Evolutionary conservation across 2,113 vertebrate species (phyloP).

Genomic region (Galbula dea): DNA sequence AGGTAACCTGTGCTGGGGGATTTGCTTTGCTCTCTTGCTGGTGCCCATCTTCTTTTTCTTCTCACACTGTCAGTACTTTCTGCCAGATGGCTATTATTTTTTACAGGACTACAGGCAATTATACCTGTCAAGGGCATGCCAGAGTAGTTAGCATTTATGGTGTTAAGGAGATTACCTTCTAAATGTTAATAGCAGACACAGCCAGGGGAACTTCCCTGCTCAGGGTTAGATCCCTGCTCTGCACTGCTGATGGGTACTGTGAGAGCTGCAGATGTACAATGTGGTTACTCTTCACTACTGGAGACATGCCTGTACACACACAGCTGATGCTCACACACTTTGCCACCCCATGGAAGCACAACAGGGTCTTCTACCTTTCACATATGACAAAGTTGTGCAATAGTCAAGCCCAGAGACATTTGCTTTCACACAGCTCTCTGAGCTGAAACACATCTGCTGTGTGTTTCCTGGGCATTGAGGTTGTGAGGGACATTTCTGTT

Average conservation of each 20-base stretch:
- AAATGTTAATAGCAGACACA: slow-evolving; percentile 42
- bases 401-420: background rate
- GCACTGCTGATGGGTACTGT: background rate
- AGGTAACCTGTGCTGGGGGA: background rate
- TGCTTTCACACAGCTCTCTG: background rate
- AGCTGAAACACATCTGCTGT: background rate
- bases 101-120: slow-evolving; percentile 51
- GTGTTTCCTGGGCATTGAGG: background rate
- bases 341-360: background rate
- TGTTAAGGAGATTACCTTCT: slow-evolving; percentile 47
- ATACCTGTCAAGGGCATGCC: slow-evolving; percentile 48
- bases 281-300: background rate
- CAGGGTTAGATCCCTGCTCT: background rate
- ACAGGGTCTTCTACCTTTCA: background rate
- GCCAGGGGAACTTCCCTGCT: background rate
- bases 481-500: background rate
- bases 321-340: background rate
- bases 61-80: background rate
- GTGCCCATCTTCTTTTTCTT: background rate
- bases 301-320: too few species aligned
- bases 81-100: slow-evolving; percentile 57
- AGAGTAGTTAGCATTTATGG: slow-evolving; percentile 59
- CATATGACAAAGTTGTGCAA: accelerated
- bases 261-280: background rate
- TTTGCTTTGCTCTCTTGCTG: background rate